These are phyloP conservation scores for Chesias legatella DNA, from an alignment of 2,888 invertebrate genomes.

Conservation along the genomic window DNA sequence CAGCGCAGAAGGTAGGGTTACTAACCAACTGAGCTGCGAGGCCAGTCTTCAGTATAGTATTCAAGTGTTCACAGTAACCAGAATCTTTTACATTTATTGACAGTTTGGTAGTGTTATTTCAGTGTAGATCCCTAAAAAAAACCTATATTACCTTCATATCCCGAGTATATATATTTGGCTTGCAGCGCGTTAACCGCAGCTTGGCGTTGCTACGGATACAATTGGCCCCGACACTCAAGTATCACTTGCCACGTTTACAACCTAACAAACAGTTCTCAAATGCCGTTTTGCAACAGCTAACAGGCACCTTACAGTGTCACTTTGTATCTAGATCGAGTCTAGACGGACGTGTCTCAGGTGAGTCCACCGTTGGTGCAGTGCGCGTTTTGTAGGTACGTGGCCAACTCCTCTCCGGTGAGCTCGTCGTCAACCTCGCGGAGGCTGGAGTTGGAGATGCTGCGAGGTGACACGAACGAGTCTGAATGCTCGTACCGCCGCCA, in stretches of 20 bases:
- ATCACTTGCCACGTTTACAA: background rate
- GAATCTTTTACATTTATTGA: no score
- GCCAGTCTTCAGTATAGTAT: no score
- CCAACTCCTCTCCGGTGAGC: conserved; percentile 84
- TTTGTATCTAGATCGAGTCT: conserved; percentile 12
- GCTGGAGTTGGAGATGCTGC: conserved; percentile 87
- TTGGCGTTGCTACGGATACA: background rate
- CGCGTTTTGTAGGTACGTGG: conserved; percentile 84
- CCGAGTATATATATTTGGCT: no score
- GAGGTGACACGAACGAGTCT: conserved; percentile 71
- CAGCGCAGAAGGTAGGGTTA: no score
- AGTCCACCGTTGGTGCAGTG: conserved; percentile 73
- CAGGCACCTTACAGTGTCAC: background rate
- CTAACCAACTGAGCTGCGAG: no score
- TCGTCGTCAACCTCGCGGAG: conserved; percentile 87
- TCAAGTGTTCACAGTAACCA: no score
- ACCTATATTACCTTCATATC: no score
- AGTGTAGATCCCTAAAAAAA: no score
- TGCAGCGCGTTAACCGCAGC: no score
- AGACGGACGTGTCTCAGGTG: conserved; percentile 65
- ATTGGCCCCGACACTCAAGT: background rate
- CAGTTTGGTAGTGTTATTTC: no score
- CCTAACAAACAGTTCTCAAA: background rate
- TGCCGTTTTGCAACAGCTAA: background rate
- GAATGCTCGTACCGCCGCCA: conserved; percentile 56